These are phyloP conservation scores for Fundulus diaphanus DNA, from an alignment of 2,797 vertebrate species.

Conservation along the genomic window DNA sequence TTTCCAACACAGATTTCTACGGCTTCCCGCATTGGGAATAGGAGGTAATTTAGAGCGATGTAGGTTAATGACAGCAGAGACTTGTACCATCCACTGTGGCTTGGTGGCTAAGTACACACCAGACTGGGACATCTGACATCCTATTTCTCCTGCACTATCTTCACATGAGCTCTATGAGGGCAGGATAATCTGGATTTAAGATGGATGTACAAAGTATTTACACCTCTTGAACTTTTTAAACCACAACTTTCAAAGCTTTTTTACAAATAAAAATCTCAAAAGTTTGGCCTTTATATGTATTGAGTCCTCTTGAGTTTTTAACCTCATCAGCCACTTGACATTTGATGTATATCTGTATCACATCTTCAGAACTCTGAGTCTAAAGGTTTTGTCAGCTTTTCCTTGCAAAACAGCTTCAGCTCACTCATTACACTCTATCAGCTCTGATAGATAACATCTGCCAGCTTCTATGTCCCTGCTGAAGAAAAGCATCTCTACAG, in stretches of 20 bases:
- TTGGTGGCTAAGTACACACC: conserved; percentile 63
- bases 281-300: background rate
- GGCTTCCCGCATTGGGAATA: conserved; percentile 64
- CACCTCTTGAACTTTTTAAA: background rate
- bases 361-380: too few species aligned
- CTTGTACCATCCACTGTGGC: conserved; percentile 55
- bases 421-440: too few species aligned
- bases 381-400: too few species aligned
- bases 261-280: background rate
- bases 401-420: too few species aligned
- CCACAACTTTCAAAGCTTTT: background rate
- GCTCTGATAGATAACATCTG: too few species aligned
- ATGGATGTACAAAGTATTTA: conserved; percentile 15
- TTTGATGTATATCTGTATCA: background rate
- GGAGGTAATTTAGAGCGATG: conserved; percentile 73
- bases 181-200: conserved; percentile 29
- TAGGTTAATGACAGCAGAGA: conserved; percentile 79
- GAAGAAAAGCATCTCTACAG: background rate
- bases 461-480: background rate
- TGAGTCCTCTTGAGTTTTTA: background rate
- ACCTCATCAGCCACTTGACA: background rate
- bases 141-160: conserved; percentile 34
- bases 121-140: conserved; percentile 67
- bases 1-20: conserved; percentile 23
- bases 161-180: conserved; percentile 46